Evolutionary conservation across 2,888 invertebrate species (phyloP).

Genomic region (Drosophila emarginata): DNA sequence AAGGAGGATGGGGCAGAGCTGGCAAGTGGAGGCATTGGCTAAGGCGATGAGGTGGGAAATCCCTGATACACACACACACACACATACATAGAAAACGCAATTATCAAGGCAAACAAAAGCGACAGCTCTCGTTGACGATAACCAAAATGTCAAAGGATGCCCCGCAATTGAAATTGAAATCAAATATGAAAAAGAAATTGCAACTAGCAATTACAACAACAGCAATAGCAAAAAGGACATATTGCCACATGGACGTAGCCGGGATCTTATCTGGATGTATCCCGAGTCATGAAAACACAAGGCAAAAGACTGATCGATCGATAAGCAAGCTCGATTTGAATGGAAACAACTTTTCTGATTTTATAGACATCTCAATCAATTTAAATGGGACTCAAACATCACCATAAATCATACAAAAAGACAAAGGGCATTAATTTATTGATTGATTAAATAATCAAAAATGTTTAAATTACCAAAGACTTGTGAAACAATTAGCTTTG

Average conservation of each 20-base stretch:
- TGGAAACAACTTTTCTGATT: conserved; percentile 11
- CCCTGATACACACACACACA: conserved; percentile 34
- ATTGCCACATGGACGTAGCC: conserved; percentile 32
- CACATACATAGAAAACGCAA: conserved; percentile 65
- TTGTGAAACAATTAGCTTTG: conserved; percentile 17
- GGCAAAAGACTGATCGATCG: background rate
- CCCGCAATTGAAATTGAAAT: conserved; percentile 76
- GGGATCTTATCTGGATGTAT: conserved; percentile 20
- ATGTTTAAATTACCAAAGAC: conserved; percentile 34
- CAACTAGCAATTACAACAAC: conserved; percentile 24
- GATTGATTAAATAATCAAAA: no score
- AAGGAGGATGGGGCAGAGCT: background rate
- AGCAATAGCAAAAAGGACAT: conserved; percentile 15
- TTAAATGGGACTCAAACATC: no score
- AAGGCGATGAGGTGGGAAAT: conserved; percentile 7
- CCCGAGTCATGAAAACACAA: background rate
- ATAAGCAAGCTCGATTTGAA: conserved; percentile 25
- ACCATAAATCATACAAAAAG: no score
- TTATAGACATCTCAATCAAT: no score
- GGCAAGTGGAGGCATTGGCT: background rate
- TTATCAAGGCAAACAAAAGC: conserved; percentile 77
- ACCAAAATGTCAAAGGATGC: conserved; percentile 74
- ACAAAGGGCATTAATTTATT: no score
- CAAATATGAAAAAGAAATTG: conserved; percentile 70
- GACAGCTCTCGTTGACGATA: conserved; percentile 70